These are phyloP conservation scores for Uropetala carovei DNA, from an alignment of 2,888 invertebrate genomes.

Conservation along the genomic window DNA sequence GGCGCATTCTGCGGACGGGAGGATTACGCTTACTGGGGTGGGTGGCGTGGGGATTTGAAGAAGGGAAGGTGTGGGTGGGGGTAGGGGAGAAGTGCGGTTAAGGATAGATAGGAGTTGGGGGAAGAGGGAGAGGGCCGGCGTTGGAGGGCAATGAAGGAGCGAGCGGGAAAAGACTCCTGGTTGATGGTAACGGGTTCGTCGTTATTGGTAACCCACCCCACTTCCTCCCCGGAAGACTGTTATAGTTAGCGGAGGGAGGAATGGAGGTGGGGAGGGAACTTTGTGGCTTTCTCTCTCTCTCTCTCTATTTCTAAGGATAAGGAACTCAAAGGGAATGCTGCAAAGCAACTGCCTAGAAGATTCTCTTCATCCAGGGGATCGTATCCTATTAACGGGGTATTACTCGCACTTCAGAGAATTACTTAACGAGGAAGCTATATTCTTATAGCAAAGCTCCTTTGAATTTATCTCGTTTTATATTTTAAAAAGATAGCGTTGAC, in stretches of 20 bases:
- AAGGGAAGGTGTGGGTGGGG: background rate
- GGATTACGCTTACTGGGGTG: background rate
- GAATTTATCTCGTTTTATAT: no score
- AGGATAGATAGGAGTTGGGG: background rate
- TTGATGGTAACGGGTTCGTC: background rate
- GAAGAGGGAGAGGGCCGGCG: background rate
- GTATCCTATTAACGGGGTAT: no score
- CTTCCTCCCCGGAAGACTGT: background rate
- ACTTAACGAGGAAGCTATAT: no score
- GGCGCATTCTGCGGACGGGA: background rate
- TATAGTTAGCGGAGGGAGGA: background rate
- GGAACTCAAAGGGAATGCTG: no score
- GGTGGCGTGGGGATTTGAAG: background rate
- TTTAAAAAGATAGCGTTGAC: no score
- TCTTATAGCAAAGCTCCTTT: no score
- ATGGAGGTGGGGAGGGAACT: background rate
- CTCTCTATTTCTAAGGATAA: background rate
- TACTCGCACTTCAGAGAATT: no score
- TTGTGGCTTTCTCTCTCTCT: background rate
- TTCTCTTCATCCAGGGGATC: no score
- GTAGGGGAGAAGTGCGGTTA: background rate
- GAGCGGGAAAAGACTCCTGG: background rate
- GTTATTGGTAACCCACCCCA: background rate
- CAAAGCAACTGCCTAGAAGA: no score
- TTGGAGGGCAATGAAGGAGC: background rate